Evolutionary conservation across 2,797 vertebrate genomes (phyloP).

Genomic region (Anomalospiza imberbis): DNA sequence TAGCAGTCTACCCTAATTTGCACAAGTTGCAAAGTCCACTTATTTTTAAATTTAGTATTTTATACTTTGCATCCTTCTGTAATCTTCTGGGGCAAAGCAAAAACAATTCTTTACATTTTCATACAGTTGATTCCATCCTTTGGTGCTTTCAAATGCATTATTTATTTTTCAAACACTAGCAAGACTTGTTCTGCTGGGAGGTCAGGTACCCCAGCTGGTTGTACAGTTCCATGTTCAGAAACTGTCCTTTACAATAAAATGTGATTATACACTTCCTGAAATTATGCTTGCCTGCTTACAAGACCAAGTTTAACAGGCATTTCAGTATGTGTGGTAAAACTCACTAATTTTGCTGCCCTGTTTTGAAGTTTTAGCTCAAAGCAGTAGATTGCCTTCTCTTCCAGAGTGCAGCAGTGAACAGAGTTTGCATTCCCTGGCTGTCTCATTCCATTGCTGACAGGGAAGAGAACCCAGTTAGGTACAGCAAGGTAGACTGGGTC

Average conservation of each 20-base stretch:
- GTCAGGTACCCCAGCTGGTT: not conserved
- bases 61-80: not conserved
- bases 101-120: not conserved
- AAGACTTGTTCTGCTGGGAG: not conserved
- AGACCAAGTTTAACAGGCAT: not conserved
- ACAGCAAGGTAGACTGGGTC: not conserved
- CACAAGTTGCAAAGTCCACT: not conserved
- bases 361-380: not conserved
- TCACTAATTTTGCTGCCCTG: not conserved
- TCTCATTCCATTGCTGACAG: not conserved
- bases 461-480: not conserved
- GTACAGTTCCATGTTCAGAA: not conserved
- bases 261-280: not conserved
- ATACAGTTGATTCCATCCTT: not conserved
- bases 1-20: not conserved
- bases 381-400: not conserved
- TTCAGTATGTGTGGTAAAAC: accelerated
- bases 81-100: not conserved
- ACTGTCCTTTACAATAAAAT: not conserved
- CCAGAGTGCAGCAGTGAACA: not conserved
- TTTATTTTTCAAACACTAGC: not conserved
- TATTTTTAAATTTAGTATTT: not conserved
- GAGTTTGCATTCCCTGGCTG: not conserved
- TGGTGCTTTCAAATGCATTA: not conserved
- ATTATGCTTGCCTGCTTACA: not conserved